Evolutionary conservation across 2,113 vertebrate genomes (phyloP).

Genomic region (Phalacrocorax brasilianus): DNA sequence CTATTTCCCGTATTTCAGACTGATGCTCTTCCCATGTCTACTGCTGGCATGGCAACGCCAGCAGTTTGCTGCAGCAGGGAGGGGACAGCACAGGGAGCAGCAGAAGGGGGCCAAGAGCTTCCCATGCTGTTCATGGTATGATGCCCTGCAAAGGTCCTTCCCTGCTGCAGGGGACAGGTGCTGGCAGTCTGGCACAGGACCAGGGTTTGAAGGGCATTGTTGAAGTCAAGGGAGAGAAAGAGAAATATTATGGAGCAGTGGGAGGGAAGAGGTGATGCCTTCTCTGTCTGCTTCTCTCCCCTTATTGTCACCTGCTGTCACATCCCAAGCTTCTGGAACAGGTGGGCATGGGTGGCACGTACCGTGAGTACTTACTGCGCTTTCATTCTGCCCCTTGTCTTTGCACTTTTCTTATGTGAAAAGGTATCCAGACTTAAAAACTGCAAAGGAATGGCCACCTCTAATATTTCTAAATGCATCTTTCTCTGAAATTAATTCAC

Average conservation of each 20-base stretch:
- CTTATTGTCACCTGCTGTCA: not conserved
- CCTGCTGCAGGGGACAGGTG: not conserved
- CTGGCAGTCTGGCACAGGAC: not conserved
- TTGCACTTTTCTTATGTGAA: not conserved
- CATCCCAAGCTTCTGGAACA: not conserved
- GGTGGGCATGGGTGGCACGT: accelerated
- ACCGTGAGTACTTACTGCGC: not conserved
- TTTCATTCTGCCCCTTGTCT: not conserved
- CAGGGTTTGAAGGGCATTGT: not conserved
- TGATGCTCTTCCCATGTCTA: not conserved
- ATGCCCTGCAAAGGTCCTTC: not conserved
- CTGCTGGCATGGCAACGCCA: accelerated
- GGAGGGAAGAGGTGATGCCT: not conserved
- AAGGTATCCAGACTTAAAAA: not conserved
- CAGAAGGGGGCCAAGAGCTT: not conserved
- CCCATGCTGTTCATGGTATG: not conserved
- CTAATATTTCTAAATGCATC: not conserved
- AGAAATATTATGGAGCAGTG: not conserved
- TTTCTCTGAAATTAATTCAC: not conserved
- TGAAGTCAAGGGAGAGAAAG: not conserved
- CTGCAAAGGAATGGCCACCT: not conserved
- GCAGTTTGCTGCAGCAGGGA: not conserved
- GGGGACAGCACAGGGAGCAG: not conserved
- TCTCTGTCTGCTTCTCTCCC: not conserved
- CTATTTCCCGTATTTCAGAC: not conserved